Conservation (phyloP, 2,888 invertebrate genomes). For the Drosophila siamana region DNA sequence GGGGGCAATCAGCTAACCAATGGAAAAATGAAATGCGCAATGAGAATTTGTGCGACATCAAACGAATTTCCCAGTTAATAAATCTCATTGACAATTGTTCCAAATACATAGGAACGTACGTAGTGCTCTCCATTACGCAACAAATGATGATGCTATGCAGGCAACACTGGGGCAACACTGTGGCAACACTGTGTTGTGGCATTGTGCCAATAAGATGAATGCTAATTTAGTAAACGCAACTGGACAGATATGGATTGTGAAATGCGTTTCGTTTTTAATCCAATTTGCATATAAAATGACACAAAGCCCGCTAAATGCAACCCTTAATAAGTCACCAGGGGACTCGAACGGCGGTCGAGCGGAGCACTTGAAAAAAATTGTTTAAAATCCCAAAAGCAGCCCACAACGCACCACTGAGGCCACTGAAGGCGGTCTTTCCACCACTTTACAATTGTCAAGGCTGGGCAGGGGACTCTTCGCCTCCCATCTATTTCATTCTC, state of each 20-base stretch:
- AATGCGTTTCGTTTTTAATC: slow-evolving; percentile 77
- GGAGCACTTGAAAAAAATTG: slow-evolving; percentile 80
- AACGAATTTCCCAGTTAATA: slow-evolving; percentile 80
- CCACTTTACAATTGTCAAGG: slow-evolving; percentile 80
- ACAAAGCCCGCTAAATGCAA: slow-evolving; percentile 82
- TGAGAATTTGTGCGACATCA: slow-evolving; percentile 70
- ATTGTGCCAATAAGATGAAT: slow-evolving; percentile 71
- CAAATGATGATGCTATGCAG: neutral
- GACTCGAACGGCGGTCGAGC: slow-evolving; percentile 66
- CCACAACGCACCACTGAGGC: slow-evolving; percentile 46
- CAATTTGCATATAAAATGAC: slow-evolving; percentile 82
- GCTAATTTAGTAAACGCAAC: slow-evolving; percentile 72
- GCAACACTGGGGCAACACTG: slow-evolving; percentile 23
- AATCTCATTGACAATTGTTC: slow-evolving; percentile 61
- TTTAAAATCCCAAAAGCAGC: slow-evolving; percentile 74
- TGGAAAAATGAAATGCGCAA: slow-evolving; percentile 61
- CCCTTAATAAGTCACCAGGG: slow-evolving; percentile 82
- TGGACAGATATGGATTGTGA: slow-evolving; percentile 52
- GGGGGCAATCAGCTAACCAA: slow-evolving; percentile 15
- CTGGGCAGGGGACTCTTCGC: slow-evolving; percentile 48
- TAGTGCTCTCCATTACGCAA: slow-evolving; percentile 40
- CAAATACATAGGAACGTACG: slow-evolving; percentile 2
- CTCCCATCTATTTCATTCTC: no score
- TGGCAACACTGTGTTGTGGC: slow-evolving; percentile 61
- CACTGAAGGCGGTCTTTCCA: slow-evolving; percentile 48